These are phyloP conservation scores for Lithobius niger DNA, from an alignment of 1,140 invertebrate species.

Conservation along the genomic window DNA sequence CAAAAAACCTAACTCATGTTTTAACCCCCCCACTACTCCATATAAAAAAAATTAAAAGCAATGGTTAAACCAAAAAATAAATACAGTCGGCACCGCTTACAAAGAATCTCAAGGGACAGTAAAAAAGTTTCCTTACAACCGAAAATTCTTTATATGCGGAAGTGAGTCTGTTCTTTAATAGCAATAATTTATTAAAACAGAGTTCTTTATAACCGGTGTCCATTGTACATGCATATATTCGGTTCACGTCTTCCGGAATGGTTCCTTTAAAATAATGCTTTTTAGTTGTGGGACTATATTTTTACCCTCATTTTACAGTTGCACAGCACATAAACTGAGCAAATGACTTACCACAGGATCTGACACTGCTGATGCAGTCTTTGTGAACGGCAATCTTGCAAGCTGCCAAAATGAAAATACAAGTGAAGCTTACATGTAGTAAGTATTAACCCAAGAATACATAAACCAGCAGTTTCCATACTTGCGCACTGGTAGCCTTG, in stretches of 20 bases:
- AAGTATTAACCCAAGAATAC: background rate
- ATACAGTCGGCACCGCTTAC: no score
- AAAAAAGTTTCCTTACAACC: no score
- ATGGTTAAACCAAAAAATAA: no score
- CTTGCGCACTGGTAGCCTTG: constrained; percentile 36
- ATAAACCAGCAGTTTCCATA: constrained; percentile 17
- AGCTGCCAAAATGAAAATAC: constrained; percentile 11
- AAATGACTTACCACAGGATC: constrained; percentile 19
- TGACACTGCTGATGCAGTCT: constrained; percentile 20
- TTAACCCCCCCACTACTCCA: no score
- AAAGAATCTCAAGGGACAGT: no score
- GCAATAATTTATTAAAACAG: no score
- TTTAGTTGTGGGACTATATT: constrained; percentile 6
- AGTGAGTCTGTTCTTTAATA: no score
- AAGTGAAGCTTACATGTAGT: background rate
- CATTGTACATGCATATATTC: no score
- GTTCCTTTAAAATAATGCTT: background rate
- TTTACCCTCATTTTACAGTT: background rate
- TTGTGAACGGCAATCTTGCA: constrained; percentile 24
- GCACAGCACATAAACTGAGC: background rate
- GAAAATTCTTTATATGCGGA: no score
- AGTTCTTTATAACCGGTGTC: no score
- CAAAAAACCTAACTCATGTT: no score
- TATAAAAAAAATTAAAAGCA: no score
- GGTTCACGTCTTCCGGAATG: background rate